A percentile compares a stretch with the other conserved stretches of the same genome.
These are phyloP conservation scores for Chromobotia macracanthus DNA, from an alignment of 2,797 vertebrate genomes.

Conservation along the genomic window DNA sequence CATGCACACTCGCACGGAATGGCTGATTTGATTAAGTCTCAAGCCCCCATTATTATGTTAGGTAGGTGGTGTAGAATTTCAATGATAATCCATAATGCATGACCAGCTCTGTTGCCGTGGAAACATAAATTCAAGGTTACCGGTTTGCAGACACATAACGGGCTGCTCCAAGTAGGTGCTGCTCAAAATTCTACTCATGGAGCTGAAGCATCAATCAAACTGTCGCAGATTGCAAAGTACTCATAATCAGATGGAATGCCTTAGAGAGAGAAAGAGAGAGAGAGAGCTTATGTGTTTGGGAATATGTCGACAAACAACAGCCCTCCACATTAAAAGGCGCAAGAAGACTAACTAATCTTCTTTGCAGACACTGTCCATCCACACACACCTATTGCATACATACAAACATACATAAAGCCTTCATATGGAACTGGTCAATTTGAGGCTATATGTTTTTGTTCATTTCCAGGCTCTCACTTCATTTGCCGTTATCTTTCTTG, in stretches of 20 bases:
- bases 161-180: constrained; percentile 83
- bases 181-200: constrained; percentile 88
- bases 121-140: constrained; percentile 97
- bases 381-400: constrained; percentile 8
- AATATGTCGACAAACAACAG: constrained; percentile 75
- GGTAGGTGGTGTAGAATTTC: constrained; percentile 93
- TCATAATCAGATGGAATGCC: constrained; percentile 84
- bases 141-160: constrained; percentile 86
- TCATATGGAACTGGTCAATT: constrained; percentile 57
- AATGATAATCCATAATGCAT: constrained; percentile 98
- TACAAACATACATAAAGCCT: constrained; percentile 35
- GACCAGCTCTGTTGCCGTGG: constrained; percentile 87
- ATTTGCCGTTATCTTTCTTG: constrained; percentile 63
- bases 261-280: constrained; percentile 70
- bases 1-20: constrained; percentile 73
- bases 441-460: constrained; percentile 46
- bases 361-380: constrained; percentile 24
- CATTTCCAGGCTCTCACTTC: constrained; percentile 60
- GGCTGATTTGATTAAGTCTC: constrained; percentile 94
- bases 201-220: constrained; percentile 87
- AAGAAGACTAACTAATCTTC: constrained; percentile 17
- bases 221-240: constrained; percentile 82
- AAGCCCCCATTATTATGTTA: constrained; percentile 86
- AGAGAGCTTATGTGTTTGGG: constrained; percentile 23
- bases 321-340: constrained; percentile 30